phyloP scores from a whole-genome alignment of 2,113 vertebrate species.

The Passer montanus region DNA sequence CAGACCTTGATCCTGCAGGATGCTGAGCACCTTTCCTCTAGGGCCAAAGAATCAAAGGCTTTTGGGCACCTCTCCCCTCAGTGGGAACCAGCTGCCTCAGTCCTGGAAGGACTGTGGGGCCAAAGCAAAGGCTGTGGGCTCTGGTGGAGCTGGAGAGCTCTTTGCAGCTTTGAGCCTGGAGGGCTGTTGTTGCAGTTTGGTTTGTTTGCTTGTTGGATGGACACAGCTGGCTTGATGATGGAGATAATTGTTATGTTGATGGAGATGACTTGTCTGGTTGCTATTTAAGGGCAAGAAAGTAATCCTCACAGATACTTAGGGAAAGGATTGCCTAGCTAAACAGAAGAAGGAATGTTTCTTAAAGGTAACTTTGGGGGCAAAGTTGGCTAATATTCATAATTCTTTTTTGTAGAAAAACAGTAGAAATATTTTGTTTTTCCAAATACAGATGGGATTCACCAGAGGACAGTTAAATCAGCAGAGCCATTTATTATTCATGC shows the following conservation, averaged over 20 bases:
- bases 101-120: neutral
- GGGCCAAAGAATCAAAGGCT: neutral
- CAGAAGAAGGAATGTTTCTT: neutral
- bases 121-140: neutral
- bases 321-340: neutral
- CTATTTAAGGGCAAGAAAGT: conserved; percentile 17
- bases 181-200: conserved; percentile 27
- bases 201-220: conserved; percentile 50
- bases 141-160: neutral
- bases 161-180: neutral
- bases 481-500: neutral
- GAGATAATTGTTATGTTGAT: conserved; percentile 35
- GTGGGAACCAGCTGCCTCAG: neutral
- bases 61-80: neutral
- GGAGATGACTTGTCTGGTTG: conserved; percentile 42
- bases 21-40: neutral
- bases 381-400: neutral
- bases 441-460: neutral
- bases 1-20: neutral
- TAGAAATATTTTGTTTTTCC: neutral
- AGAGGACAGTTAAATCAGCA: neutral
- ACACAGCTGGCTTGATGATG: conserved; percentile 15
- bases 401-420: neutral
- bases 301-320: conserved; percentile 1
- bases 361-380: neutral